Evolutionary conservation across 2,888 invertebrate genomes (phyloP).

Genomic region (Acrobasis consociella): DNA sequence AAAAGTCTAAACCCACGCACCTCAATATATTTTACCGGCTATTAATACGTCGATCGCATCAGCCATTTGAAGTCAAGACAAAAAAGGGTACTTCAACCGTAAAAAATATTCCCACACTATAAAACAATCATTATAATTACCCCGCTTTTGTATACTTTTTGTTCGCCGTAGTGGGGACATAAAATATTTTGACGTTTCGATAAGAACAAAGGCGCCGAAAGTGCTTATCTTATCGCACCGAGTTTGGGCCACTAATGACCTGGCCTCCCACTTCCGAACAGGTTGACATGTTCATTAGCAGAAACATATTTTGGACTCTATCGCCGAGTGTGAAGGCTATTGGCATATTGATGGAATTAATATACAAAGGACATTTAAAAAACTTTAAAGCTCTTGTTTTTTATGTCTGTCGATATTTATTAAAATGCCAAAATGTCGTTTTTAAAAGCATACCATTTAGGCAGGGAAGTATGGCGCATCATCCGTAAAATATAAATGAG

Average conservation of each 20-base stretch:
- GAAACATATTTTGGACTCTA: conserved; percentile 31
- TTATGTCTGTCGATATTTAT: background rate
- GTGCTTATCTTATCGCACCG: conserved; percentile 71
- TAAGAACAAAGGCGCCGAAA: conserved; percentile 69
- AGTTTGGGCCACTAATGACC: conserved; percentile 72
- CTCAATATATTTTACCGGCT: background rate
- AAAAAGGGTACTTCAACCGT: conserved; percentile 12
- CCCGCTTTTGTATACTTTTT: conserved; percentile 42
- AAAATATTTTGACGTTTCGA: conserved; percentile 78
- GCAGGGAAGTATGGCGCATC: too few relatives aligned
- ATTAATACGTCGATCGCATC: conserved; percentile 6
- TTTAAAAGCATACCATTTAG: too few relatives aligned
- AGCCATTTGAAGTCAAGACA: conserved; percentile 6
- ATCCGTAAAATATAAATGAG: too few relatives aligned
- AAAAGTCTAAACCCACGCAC: background rate
- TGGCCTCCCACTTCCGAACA: conserved; percentile 51
- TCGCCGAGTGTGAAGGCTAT: conserved; percentile 17
- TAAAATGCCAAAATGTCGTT: background rate
- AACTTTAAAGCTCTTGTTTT: conserved; percentile 2
- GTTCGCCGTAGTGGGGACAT: conserved; percentile 59
- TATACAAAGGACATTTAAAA: background rate
- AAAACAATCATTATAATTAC: conserved; percentile 53
- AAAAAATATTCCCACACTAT: conserved; percentile 36
- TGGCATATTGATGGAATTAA: background rate
- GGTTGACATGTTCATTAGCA: conserved; percentile 64